phyloP scores from a whole-genome alignment of 2,888 invertebrate genomes.

The Trileptium ribeirensis region DNA sequence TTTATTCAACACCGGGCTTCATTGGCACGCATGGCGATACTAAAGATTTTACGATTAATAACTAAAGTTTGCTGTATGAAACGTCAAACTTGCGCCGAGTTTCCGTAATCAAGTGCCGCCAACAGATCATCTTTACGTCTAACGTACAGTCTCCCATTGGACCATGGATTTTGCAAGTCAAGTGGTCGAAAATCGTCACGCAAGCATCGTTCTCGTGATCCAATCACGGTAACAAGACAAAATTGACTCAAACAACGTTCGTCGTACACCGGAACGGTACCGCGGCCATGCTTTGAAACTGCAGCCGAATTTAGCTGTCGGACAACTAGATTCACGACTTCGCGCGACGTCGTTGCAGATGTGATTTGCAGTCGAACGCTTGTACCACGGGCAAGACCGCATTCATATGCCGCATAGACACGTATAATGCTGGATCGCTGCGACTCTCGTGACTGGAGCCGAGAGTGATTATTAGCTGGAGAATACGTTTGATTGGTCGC shows the following conservation, averaged over 20 bases:
- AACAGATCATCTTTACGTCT: slow-evolving; percentile 69
- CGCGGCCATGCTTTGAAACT: slow-evolving; percentile 67
- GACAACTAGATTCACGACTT: slow-evolving; percentile 89
- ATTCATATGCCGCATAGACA: slow-evolving; percentile 92
- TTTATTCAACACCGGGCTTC: no score
- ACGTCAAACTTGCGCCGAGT: slow-evolving; percentile 53
- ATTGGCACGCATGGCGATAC: no score
- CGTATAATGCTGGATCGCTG: slow-evolving; percentile 57
- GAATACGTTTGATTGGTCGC: no score
- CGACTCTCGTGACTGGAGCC: no score
- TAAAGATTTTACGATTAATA: neutral
- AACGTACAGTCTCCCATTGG: slow-evolving; percentile 83
- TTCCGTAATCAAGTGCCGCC: slow-evolving; percentile 53
- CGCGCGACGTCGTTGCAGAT: slow-evolving; percentile 80
- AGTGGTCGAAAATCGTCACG: slow-evolving; percentile 88
- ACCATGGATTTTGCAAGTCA: slow-evolving; percentile 89
- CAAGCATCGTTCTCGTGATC: slow-evolving; percentile 83
- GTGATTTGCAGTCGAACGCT: slow-evolving; percentile 88
- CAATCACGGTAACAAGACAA: slow-evolving; percentile 89
- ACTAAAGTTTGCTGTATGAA: neutral
- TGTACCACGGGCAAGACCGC: slow-evolving; percentile 82
- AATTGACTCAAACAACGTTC: slow-evolving; percentile 74
- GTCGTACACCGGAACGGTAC: slow-evolving; percentile 60
- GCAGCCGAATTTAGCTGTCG: slow-evolving; percentile 90
- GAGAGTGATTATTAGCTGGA: no score